Base-by-base conservation (phyloP, 2,113 vertebrate genomes). In the Gasterosteus nipponicus region DNA sequence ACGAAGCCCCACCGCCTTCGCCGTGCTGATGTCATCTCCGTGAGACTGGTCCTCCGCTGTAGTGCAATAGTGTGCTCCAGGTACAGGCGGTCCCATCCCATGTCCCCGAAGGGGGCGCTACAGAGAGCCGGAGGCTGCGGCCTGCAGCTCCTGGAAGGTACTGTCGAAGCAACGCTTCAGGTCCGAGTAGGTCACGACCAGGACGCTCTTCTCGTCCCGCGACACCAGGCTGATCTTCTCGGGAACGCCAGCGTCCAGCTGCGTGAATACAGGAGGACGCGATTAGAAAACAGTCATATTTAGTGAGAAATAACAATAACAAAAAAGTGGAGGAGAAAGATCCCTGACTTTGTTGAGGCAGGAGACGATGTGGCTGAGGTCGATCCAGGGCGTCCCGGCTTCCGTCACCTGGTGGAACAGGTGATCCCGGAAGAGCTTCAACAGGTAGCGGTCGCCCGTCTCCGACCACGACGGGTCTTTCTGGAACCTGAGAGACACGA, bases 161-260 rank as follows among this genome's bases (percentile, higher is more conserved):
- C 97, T 98, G 92, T 99, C 98, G 86, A 99, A 99, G 94, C 98
- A 99, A 91, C 98, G 98, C 92, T 99, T 99, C 92, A 99, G 95
- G 94, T 99, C 98, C 44, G 97, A 98, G 93, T 99, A 99, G 47
- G 97, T 98, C 91, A 99, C 98, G 91, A 99, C 98, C 86, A 99
- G 95, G 68, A 98, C 96, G 69, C 98, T 99, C 93, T 99, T 99
- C 94, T 99, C 98, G 38, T 99, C 98, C 90, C 98, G 96, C 83
- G 98, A 98, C 90, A 98, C 96, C 90, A 99, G 94, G 92, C 97
- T 99, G 91, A 99, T 98, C 95, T 99, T 99, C 95, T 99, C 98
- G 84, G 98, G 98, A 90, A 98, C 96, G 74, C 98, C 98, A 72
- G 98, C 97, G 78, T 99, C 98, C 92, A 99, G 94, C 98, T 99